phyloP scores from a whole-genome alignment of 2,797 vertebrate genomes.

The Alosa sapidissima region DNA sequence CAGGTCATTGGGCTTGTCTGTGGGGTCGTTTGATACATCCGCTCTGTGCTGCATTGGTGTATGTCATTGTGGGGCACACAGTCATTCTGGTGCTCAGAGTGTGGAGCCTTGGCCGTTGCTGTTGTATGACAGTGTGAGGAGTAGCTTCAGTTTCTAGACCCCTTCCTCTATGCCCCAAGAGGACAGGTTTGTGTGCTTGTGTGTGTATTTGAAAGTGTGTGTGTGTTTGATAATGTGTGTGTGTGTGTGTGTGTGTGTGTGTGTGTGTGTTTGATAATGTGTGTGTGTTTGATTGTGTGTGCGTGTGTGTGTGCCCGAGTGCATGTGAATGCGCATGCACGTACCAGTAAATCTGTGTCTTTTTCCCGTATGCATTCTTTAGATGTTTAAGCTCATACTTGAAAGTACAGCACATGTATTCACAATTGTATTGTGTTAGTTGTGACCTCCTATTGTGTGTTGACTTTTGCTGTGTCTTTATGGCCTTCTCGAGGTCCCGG shows the following conservation, averaged over 20 bases:
- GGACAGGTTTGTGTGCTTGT: background rate
- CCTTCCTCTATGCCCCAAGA: conserved; percentile 11
- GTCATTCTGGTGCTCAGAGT: background rate
- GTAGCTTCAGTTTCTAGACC: background rate
- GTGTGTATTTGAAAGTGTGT: background rate
- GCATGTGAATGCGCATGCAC: background rate
- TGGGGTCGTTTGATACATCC: no score
- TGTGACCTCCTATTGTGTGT: background rate
- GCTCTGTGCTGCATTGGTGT: no score
- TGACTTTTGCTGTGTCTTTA: background rate
- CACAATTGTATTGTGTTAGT: background rate
- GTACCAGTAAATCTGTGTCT: background rate
- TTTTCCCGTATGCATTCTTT: background rate
- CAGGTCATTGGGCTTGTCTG: background rate
- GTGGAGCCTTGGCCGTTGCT: conserved; percentile 46
- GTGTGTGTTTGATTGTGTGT: background rate
- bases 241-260: background rate
- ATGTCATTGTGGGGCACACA: background rate
- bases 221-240: background rate
- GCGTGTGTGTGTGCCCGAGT: background rate
- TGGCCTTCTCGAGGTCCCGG: no score
- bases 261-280: background rate
- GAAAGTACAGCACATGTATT: background rate
- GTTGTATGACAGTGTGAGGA: conserved; percentile 28
- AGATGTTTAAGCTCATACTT: background rate